Base-by-base conservation (phyloP, 2,888 invertebrate species). In the Synergus laeviventris region DNA sequence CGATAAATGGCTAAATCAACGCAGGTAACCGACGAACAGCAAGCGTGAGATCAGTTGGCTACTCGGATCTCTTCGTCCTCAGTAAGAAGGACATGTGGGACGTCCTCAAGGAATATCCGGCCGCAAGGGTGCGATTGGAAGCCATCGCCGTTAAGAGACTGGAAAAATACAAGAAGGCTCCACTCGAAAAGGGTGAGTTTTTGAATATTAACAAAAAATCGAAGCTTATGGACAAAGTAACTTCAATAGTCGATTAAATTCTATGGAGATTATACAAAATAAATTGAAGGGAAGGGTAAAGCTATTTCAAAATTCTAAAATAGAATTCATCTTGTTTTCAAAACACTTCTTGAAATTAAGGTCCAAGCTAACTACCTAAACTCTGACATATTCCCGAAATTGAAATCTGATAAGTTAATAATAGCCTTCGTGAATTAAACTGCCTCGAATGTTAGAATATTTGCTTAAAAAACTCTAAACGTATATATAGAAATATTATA, bases 1-100 rank as follows among this genome's bases (percentile, higher is more conserved):
- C 87, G 89, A 89, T 90, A 90, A 90, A 89, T 89, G 81, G 89
- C 90, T 90, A 90, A 89, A 89, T 90, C 87, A 85, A 88, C 87
- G 91, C 93, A 97, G 99, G 99, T 90, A 99, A 99, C 93, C 94
- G 99, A 91, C 94, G 99, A 92, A 99, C 99, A 91, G 99, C 99
- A 86, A 98, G 98, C 88, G 99, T 99, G 87, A 94, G 98, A 86
- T 99, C 98, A 79, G 99, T 99, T 82, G 99, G 99, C 87, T 99
- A 99, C 93, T 98, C 98, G 91, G 99, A 99, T 93, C 94, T 99
- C 88, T 99, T 99, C 93, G 98, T 99, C 91, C 95, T 99, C 86
- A 98, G 97, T 92, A 99, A 99, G 94, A 98, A 98, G 93, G 99
- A 99, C 93, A 97, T 99, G 96, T 99, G 98, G 99, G 99, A 99